phyloP scores from a whole-genome alignment of 2,888 invertebrate genomes.

The Syritta pipiens region DNA sequence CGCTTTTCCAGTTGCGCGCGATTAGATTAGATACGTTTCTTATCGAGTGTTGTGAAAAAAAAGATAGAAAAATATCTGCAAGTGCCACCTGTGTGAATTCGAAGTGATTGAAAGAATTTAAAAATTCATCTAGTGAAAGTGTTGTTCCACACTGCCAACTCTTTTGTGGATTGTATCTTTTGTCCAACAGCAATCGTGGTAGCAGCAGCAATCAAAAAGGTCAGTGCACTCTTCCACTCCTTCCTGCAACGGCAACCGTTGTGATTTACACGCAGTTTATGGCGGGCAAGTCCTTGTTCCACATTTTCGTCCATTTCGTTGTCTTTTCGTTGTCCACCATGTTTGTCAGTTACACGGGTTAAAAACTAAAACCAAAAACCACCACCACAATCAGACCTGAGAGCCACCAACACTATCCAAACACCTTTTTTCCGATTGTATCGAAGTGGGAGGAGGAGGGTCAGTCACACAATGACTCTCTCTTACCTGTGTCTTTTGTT shows the following conservation, averaged over 20 bases:
- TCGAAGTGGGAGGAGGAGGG: slow-evolving; percentile 22
- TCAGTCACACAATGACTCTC: not conserved
- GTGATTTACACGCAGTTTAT: not conserved
- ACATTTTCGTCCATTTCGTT: slow-evolving; percentile 35
- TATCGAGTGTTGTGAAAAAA: slow-evolving; percentile 27
- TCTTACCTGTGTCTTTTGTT: slow-evolving; percentile 56
- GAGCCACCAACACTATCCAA: slow-evolving; percentile 14
- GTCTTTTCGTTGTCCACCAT: slow-evolving; percentile 46
- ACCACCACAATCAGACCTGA: not conserved
- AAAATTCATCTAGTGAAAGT: slow-evolving; percentile 55
- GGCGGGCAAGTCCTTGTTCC: slow-evolving; percentile 60
- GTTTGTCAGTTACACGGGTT: slow-evolving; percentile 34
- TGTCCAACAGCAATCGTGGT: too few species aligned
- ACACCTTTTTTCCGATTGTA: not conserved
- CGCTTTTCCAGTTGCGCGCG: slow-evolving; percentile 4
- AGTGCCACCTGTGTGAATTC: slow-evolving; percentile 23
- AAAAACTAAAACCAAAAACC: slow-evolving; percentile 23
- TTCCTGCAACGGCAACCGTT: slow-evolving; percentile 15
- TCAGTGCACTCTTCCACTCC: slow-evolving; percentile 55
- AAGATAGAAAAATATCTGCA: slow-evolving; percentile 38
- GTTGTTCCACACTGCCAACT: slow-evolving; percentile 16
- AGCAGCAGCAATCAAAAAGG: slow-evolving; percentile 23
- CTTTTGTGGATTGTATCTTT: slow-evolving; percentile 9
- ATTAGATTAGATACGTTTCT: slow-evolving; percentile 60
- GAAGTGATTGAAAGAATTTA: slow-evolving; percentile 34